A percentile compares a stretch with the other conserved stretches of the same genome.
These are phyloP conservation scores for Asarcornis scutulata DNA, from an alignment of 2,113 vertebrate genomes.

Conservation along the genomic window DNA sequence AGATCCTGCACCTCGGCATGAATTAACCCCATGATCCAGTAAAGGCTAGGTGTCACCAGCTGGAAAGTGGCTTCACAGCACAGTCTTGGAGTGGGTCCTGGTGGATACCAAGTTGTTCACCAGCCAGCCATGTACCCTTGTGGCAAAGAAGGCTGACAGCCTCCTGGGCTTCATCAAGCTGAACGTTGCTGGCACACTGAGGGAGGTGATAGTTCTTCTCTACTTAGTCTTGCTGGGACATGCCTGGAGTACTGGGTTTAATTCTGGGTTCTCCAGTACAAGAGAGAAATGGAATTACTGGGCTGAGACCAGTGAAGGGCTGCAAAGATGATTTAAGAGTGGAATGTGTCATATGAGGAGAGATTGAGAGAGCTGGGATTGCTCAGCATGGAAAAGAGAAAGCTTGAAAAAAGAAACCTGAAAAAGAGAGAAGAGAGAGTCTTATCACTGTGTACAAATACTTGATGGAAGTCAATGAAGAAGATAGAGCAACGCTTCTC, in stretches of 20 bases:
- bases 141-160: background rate
- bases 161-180: background rate
- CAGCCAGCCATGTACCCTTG: accelerated
- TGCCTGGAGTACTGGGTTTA: background rate
- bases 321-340: background rate
- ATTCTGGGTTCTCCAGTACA: background rate
- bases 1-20: background rate
- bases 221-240: background rate
- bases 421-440: background rate
- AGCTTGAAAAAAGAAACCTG: background rate
- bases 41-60: background rate
- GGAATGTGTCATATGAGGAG: background rate
- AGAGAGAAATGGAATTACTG: too few relatives aligned
- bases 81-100: background rate
- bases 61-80: background rate
- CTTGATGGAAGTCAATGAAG: background rate
- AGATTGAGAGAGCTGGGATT: background rate
- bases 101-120: background rate
- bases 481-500: background rate
- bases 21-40: background rate
- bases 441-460: background rate
- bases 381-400: background rate
- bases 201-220: background rate
- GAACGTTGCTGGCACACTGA: background rate
- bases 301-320: background rate